Base-by-base conservation (phyloP, 92 coral and sea anemone species). In the Siderastrea siderea region DNA sequence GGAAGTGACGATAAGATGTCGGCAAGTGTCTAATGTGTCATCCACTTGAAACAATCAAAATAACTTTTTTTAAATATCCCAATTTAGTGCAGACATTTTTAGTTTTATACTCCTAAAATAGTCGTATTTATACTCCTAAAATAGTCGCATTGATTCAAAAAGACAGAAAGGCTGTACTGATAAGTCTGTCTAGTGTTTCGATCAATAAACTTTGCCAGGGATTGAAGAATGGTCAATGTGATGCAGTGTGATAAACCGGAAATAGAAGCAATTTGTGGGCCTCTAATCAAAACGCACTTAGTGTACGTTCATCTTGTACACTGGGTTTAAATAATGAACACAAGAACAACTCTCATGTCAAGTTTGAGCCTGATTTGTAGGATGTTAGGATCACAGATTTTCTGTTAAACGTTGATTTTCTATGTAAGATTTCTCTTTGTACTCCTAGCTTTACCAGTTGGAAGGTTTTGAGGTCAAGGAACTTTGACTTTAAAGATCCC, bases 1-100 rank as follows among this genome's bases (percentile, higher is more conserved):
- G 47, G 68, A 78, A 47, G 83, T 78, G 72, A 63, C 61, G 47
- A 79, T 62, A 63, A 60, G 83, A 79, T 79, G 58, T 14, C 47
- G 59, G n/a, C 52, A 50, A 59, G 11, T 15, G 52, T 58, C 52
- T 2, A 17, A 45, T 13, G 59, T 16, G 81, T 38, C 66, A 77
- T 52, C 38, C 47, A 50, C 66, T 38, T 10, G 1, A 6, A 55
- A 43, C 43, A 53, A 43, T 53, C 14, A 54, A 12, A 26, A 26
- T 26, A 26, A 26, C 38, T 26, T 26, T 75, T 3, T 16, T 54
- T 52, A 10, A 0, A 46, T 16, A 61, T 60, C 70, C 82, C 52
- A 7, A 47, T 55, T 59, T 59, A 77, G 81, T 61, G 65, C 5
- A 2, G 51, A 8, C 6, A 78, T 77, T 77, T 57, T 78, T 48